phyloP scores from a whole-genome alignment of 2,797 vertebrate species.

The Pelochelys cantorii region DNA sequence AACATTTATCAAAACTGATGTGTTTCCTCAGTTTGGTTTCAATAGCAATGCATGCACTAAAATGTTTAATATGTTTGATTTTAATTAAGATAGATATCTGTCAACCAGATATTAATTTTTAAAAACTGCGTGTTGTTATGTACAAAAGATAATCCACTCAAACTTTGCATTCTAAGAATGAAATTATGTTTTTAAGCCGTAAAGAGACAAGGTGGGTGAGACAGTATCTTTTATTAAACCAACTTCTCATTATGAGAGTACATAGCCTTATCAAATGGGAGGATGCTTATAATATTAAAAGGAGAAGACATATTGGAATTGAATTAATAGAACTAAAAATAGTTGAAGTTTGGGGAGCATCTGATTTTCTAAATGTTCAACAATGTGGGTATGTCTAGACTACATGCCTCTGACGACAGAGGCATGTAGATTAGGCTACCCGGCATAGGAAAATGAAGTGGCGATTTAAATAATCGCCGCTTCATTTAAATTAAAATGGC shows the following conservation, averaged over 20 bases:
- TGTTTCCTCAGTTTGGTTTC: neutral
- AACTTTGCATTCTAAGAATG: neutral
- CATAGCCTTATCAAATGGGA: neutral
- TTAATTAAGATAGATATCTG: neutral
- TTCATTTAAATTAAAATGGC: too few species aligned
- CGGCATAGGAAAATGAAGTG: too few species aligned
- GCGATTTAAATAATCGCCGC: too few species aligned
- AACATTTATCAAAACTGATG: neutral
- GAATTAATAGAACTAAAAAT: neutral
- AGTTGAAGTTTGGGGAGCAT: neutral
- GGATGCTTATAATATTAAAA: neutral
- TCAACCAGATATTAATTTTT: neutral
- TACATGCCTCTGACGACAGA: too few species aligned
- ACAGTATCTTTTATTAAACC: neutral
- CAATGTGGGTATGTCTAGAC: too few species aligned
- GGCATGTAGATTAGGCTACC: too few species aligned
- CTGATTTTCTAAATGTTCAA: neutral
- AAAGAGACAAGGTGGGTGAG: neutral
- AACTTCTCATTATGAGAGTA: neutral
- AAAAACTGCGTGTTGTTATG: neutral
- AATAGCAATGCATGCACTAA: neutral
- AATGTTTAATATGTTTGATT: neutral
- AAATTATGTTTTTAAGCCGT: neutral
- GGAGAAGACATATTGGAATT: neutral
- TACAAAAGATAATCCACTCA: neutral